These are phyloP conservation scores for Odontothrips loti DNA, from an alignment of 2,888 invertebrate species.

Conservation along the genomic window DNA sequence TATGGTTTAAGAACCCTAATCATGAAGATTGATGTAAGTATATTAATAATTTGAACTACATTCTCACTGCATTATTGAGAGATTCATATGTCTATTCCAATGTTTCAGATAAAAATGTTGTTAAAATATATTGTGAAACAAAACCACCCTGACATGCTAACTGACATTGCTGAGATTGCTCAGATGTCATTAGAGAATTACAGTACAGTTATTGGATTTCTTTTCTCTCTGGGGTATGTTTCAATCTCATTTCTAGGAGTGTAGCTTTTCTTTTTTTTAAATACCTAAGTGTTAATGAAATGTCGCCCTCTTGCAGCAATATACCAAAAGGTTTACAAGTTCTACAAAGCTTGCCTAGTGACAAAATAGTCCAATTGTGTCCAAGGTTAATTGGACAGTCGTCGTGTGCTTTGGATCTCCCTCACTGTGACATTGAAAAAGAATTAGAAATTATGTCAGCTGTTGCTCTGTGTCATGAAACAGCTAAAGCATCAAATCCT, in stretches of 20 bases:
- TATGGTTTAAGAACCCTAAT: slow-evolving; percentile 45
- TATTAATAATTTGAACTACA: neutral
- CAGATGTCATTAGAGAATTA: neutral
- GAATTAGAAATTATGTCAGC: neutral
- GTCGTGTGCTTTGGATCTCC: neutral
- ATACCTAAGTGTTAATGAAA: neutral
- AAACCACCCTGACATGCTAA: neutral
- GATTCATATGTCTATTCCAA: neutral
- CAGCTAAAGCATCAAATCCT: neutral
- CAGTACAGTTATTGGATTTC: neutral
- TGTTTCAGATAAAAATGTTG: neutral
- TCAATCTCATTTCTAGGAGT: neutral
- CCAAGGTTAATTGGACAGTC: neutral
- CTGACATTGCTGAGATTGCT: neutral
- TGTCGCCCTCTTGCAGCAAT: neutral
- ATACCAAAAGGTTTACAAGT: neutral
- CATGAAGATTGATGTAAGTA: neutral
- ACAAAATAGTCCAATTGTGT: neutral
- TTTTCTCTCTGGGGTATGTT: neutral
- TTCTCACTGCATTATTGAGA: neutral
- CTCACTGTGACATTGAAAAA: neutral
- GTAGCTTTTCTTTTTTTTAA: neutral
- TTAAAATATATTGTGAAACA: neutral
- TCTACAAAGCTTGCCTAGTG: neutral
- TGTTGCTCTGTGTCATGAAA: neutral